Evolutionary conservation across 2,113 vertebrate species (phyloP), one percentile per base, ranked within the genome.

Genomic region (Ochotona curzoniae): DNA sequence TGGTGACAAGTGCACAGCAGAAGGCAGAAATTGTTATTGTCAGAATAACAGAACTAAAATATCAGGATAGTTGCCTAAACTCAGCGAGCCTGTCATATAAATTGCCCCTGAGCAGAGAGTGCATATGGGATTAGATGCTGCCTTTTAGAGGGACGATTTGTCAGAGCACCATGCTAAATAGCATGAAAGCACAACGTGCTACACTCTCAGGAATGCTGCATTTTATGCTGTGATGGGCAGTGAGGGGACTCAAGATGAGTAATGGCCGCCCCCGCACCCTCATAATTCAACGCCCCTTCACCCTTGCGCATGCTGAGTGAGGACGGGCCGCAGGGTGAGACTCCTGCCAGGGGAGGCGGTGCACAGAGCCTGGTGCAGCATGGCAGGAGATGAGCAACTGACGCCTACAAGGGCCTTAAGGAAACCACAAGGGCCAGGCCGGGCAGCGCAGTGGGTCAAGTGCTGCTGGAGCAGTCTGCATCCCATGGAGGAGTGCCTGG

Each of bases 41-140:
- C 94, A 96, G 93, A 87, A 78, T 80, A 95, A 94, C 61, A 44
- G 32, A 96, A 49, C 66, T 94, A 94, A 96, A 96, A 82, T 79
- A 93, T 94, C 93, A 89, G 81, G 76, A 67, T 96, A 83, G 91
- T 96, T 96, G 57, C 95, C 76, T 93, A 91, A 91, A 91, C 66
- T 91, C 57, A 11, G 67, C 83, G 21, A 89, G 94, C 83, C 49
- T 94, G 87, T 76, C 83, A 69, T 78, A 95, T 91, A 93, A 94
- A 96, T 83, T 89, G 67, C 89, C 81, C 61, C 83, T 73, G 79
- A 89, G 70, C 66, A 67, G 10, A 20, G 28, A 54, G 60, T 94
- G 20, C 73, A 80, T 76, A 87, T 71, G 89, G 49, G 82, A 91
- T 83, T 79, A 94, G 86, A 94, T 73, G 74, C 71, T 90, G 91